Conservation (phyloP, 2,113 vertebrate genomes). For the Hemibates koningsi region DNA sequence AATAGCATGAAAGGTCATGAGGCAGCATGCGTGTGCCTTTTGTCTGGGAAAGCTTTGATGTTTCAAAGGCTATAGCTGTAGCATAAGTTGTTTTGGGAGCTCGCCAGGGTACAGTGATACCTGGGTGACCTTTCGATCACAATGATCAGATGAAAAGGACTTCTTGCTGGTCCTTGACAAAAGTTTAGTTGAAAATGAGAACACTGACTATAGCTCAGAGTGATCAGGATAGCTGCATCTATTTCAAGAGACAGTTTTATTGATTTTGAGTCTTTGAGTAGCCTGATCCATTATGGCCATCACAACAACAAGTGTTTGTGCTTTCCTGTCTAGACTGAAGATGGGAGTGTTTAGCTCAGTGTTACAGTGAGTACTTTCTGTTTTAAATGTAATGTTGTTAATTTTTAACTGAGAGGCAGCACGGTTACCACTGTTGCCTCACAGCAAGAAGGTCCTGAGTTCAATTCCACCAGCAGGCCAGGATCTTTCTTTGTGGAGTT, state of each 20-base stretch:
- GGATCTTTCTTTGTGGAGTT: not conserved
- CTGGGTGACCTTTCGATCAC: not conserved
- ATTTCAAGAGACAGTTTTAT: constrained; percentile 9
- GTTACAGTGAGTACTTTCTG: not conserved
- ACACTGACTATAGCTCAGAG: not conserved
- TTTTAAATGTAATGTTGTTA: not conserved
- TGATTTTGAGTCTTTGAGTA: not conserved
- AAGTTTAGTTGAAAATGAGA: not conserved
- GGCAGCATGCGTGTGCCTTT: not conserved
- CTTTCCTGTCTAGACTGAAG: not conserved
- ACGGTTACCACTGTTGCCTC: not conserved
- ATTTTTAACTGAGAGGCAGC: not conserved
- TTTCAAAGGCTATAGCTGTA: not conserved
- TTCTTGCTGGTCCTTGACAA: not conserved
- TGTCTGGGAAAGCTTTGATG: not conserved
- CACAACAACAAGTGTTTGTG: not conserved
- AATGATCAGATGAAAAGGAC: not conserved
- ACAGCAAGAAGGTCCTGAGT: not conserved
- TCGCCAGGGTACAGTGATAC: not conserved
- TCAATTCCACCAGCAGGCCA: not conserved
- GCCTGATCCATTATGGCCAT: not conserved
- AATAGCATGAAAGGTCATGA: not conserved
- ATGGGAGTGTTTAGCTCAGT: not conserved
- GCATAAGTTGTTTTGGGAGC: not conserved
- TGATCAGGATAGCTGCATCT: not conserved